Percentiles rank a stretch among this genome's conserved stretches.
Conservation (phyloP, 2,113 vertebrate genomes). For the Colinus virginianus region DNA sequence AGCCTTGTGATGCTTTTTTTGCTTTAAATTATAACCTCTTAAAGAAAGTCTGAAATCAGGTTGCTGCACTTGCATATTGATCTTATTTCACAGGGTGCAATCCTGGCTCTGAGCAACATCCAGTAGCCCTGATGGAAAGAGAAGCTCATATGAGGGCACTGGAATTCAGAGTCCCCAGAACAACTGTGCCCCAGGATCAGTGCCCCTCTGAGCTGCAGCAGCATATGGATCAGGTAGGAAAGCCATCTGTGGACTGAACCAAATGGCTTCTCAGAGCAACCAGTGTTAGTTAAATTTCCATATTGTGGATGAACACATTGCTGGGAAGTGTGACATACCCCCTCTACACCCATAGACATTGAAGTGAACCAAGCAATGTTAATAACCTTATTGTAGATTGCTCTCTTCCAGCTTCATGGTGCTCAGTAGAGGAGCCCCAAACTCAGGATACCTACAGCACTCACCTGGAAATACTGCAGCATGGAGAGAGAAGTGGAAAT, state of each 20-base stretch:
- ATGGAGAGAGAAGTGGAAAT: background rate
- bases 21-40: slow-evolving; percentile 60
- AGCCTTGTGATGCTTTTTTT: background rate
- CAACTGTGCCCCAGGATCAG: background rate
- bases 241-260: background rate
- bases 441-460: background rate
- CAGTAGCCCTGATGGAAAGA: background rate
- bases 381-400: background rate
- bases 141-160: background rate
- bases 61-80: background rate
- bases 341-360: background rate
- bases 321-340: background rate
- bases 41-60: slow-evolving; percentile 33
- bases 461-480: background rate
- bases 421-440: background rate
- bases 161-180: background rate
- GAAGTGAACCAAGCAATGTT: background rate
- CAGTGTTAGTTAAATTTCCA: background rate
- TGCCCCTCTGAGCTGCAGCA: background rate
- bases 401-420: background rate
- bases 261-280: background rate
- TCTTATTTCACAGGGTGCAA: background rate
- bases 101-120: background rate
- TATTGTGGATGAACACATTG: background rate
- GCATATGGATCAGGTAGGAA: background rate